Conservation (phyloP, 2,888 invertebrate genomes). For the Boloria selene region DNA sequence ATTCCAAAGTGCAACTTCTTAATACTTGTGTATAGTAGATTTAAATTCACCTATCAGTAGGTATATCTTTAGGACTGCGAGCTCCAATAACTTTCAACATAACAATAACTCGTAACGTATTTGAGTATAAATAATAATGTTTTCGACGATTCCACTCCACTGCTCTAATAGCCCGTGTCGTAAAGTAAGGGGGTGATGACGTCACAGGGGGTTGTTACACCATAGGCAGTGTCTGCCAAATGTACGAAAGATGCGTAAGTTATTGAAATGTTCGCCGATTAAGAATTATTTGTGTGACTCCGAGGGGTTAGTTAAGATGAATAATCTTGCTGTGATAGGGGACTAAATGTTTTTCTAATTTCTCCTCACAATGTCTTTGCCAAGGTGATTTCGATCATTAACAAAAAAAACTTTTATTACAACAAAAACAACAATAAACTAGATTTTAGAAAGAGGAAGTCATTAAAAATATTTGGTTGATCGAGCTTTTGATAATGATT, state of each 20-base stretch:
- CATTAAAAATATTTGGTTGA: too few species aligned
- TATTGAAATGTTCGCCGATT: slow-evolving; percentile 23
- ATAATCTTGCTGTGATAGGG: not conserved
- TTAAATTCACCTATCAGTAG: not conserved
- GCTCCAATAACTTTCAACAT: slow-evolving; percentile 13
- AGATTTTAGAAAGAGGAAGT: too few species aligned
- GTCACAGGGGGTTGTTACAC: slow-evolving; percentile 38
- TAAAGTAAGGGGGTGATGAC: slow-evolving; percentile 55
- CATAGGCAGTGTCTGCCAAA: slow-evolving; percentile 14
- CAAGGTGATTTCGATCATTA: too few species aligned
- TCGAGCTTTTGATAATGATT: too few species aligned
- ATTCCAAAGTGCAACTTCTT: too few species aligned
- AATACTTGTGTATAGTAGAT: too few species aligned
- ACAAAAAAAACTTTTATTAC: too few species aligned
- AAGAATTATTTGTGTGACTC: slow-evolving; percentile 15
- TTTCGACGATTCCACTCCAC: slow-evolving; percentile 45
- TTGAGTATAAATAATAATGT: slow-evolving; percentile 40
- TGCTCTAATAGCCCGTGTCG: slow-evolving; percentile 61
- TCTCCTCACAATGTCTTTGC: not conserved
- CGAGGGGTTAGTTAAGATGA: slow-evolving; percentile 6
- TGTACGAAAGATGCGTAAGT: slow-evolving; percentile 11
- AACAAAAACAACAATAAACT: too few species aligned
- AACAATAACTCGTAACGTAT: slow-evolving; percentile 23
- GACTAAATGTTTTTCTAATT: slow-evolving; percentile 1
- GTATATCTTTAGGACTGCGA: slow-evolving; percentile 9